phyloP scores from a whole-genome alignment of 2,113 vertebrate genomes.

The Vanacampus margaritifer region DNA sequence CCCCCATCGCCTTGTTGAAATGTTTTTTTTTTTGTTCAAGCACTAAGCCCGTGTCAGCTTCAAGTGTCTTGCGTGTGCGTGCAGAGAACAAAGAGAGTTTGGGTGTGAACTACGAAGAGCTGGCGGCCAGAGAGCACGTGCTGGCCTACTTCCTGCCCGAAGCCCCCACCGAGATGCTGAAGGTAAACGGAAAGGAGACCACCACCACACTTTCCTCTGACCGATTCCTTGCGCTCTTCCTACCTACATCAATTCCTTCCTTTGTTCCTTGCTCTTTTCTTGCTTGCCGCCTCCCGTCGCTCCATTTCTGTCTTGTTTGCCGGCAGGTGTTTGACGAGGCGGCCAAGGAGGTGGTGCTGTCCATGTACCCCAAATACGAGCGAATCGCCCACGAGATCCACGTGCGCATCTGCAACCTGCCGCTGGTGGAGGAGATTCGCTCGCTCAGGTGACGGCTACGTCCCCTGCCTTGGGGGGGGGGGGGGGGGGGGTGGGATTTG shows the following conservation, averaged over 20 bases:
- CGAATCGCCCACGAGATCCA: slow-evolving; percentile 91
- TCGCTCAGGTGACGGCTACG: slow-evolving; percentile 79
- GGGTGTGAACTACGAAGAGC: slow-evolving; percentile 93
- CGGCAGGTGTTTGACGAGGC: slow-evolving; percentile 87
- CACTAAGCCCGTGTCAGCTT: too few relatives aligned
- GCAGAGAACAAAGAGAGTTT: slow-evolving; percentile 94
- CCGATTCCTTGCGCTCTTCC: too few relatives aligned
- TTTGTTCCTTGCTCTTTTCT: too few relatives aligned
- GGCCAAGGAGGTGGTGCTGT: slow-evolving; percentile 91
- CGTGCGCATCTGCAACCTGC: slow-evolving; percentile 91
- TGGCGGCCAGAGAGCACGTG: slow-evolving; percentile 92
- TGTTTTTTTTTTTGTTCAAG: too few relatives aligned
- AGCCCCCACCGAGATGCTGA: slow-evolving; percentile 92
- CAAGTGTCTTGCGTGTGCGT: too few relatives aligned
- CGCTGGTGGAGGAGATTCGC: slow-evolving; percentile 92
- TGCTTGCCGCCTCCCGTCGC: too few relatives aligned
- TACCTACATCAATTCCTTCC: too few relatives aligned
- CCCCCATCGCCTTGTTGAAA: too few relatives aligned
- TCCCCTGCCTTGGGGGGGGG: neutral
- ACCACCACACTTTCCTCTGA: too few relatives aligned
- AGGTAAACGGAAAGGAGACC: slow-evolving; percentile 67
- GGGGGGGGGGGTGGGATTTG: too few relatives aligned
- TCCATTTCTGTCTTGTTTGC: too few relatives aligned
- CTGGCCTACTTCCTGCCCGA: slow-evolving; percentile 95
- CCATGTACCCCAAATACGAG: slow-evolving; percentile 97